These are phyloP conservation scores for Pocillopora damicornis DNA, from an alignment of 64 coral and sea anemone species.

Conservation along the genomic window DNA sequence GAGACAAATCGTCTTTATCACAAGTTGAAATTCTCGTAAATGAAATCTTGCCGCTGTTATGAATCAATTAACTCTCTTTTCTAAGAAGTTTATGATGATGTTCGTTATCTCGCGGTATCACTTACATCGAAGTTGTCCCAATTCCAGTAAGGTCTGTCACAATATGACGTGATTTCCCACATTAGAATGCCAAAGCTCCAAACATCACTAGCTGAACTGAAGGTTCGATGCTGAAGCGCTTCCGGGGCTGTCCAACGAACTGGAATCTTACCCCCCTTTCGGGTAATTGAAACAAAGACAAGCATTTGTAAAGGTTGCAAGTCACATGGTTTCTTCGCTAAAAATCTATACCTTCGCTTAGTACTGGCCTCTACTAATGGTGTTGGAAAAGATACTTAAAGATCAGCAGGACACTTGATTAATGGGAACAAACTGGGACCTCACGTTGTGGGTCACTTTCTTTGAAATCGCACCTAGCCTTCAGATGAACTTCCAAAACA, in stretches of 20 bases:
- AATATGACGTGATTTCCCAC: slow-evolving; percentile 85
- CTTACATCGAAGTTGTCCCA: slow-evolving; percentile 72
- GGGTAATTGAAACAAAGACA: neutral
- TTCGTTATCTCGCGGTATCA: neutral
- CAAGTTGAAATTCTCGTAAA: no score
- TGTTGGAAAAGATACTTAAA: no score
- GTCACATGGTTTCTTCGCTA: no score
- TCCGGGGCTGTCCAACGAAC: slow-evolving; percentile 78
- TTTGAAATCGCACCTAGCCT: no score
- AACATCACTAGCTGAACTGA: slow-evolving; percentile 77
- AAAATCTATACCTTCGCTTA: neutral
- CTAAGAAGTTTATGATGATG: neutral
- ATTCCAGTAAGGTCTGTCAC: slow-evolving; percentile 69
- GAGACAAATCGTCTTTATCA: no score
- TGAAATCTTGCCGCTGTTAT: neutral
- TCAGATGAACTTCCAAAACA: no score
- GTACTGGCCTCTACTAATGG: no score
- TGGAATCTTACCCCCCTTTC: slow-evolving; percentile 75
- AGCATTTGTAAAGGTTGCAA: neutral
- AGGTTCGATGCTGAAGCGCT: slow-evolving; percentile 60
- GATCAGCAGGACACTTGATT: no score
- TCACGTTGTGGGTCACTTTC: no score
- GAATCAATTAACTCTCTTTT: neutral
- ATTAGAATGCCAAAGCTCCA: slow-evolving; percentile 83
- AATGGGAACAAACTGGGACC: no score